Percentiles rank a stretch among this genome's conserved stretches.
phyloP scores from a whole-genome alignment of 2,888 invertebrate genomes.

The Nomada lathburiana region DNA sequence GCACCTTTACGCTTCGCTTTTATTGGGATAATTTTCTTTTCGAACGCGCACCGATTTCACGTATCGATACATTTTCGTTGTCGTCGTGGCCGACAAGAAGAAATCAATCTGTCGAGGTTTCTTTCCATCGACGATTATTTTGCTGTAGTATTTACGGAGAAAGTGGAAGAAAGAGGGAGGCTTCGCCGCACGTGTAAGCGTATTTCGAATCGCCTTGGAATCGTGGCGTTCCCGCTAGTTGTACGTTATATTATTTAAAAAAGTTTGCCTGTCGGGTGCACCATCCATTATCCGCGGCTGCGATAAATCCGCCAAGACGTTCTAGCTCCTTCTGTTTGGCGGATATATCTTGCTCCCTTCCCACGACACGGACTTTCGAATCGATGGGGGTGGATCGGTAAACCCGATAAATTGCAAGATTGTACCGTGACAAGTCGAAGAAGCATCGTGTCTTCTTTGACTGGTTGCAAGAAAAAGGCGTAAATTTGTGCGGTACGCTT shows the following conservation, averaged over 20 bases:
- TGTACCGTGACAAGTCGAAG: slow-evolving; percentile 38
- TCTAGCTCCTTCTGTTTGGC: slow-evolving; percentile 79
- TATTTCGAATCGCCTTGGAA: slow-evolving; percentile 32
- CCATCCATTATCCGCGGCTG: slow-evolving; percentile 81
- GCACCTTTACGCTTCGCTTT: slow-evolving; percentile 22
- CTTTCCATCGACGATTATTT: slow-evolving; percentile 30
- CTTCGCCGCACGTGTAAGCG: slow-evolving; percentile 1
- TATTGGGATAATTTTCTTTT: slow-evolving; percentile 28
- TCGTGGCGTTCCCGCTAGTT: slow-evolving; percentile 39
- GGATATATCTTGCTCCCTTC: slow-evolving; percentile 76
- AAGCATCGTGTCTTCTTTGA: neutral
- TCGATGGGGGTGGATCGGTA: slow-evolving; percentile 51
- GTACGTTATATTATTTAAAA: slow-evolving; percentile 77
- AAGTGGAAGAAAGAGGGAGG: neutral
- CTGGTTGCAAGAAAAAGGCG: neutral
- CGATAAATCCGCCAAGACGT: slow-evolving; percentile 80
- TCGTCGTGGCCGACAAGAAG: neutral
- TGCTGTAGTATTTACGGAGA: neutral
- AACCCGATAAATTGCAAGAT: slow-evolving; percentile 70
- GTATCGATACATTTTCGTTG: slow-evolving; percentile 35
- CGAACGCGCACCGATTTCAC: slow-evolving; percentile 35
- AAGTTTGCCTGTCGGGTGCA: slow-evolving; percentile 62
- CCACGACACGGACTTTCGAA: slow-evolving; percentile 49
- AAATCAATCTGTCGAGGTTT: neutral
- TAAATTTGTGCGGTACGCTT: neutral